Conservation (phyloP, 2,797 vertebrate genomes). For the Sandelia bainsii region DNA sequence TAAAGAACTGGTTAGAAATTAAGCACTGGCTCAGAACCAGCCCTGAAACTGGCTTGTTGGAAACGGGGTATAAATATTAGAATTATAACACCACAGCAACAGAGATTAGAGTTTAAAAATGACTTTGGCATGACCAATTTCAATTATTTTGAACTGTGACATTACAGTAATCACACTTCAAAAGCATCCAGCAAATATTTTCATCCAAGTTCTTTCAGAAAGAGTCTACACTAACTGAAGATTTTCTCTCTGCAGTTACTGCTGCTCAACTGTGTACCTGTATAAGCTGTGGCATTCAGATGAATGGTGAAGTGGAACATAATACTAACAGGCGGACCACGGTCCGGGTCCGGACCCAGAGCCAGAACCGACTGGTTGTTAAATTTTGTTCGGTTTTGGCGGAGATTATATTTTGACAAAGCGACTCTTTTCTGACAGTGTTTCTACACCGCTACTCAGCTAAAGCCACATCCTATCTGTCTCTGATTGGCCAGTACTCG, state of each 20-base stretch:
- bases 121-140: slow-evolving; percentile 48
- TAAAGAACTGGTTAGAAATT: no score
- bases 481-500: no score
- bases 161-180: slow-evolving; percentile 42
- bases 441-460: no score
- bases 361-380: no score
- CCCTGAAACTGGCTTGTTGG: no score
- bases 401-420: no score
- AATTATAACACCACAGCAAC: slow-evolving; percentile 39
- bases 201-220: slow-evolving; percentile 43
- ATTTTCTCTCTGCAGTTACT: slow-evolving; percentile 50
- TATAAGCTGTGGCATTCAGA: slow-evolving; percentile 46
- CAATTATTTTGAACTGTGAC: slow-evolving; percentile 49
- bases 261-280: slow-evolving; percentile 46
- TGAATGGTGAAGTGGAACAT: slow-evolving; percentile 37
- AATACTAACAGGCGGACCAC: no score
- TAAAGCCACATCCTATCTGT: no score
- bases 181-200: slow-evolving; percentile 29
- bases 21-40: no score
- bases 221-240: slow-evolving; percentile 24
- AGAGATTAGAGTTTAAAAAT: slow-evolving; percentile 51
- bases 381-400: no score
- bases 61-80: neutral
- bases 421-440: no score
- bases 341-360: no score